Conservation (phyloP, 2,113 vertebrate genomes). For the Zootoca vivipara region DNA sequence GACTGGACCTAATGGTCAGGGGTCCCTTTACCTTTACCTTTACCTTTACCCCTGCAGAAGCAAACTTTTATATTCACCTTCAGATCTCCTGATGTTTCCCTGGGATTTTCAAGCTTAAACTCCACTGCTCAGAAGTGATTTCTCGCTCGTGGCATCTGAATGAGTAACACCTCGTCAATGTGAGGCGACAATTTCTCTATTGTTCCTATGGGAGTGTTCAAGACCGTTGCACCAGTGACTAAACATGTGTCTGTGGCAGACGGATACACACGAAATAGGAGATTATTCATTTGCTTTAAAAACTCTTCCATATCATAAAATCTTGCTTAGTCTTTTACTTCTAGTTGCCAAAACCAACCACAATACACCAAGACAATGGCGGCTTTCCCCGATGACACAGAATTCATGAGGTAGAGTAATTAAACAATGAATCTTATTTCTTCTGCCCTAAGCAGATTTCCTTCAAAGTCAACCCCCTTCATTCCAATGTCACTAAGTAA, state of each 20-base stretch:
- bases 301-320: slow-evolving; percentile 61
- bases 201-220: slow-evolving; percentile 64
- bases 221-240: slow-evolving; percentile 53
- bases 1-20: too few species aligned
- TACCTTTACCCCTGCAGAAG: too few species aligned
- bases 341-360: not conserved
- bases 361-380: not conserved
- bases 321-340: slow-evolving; percentile 12
- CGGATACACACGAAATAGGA: slow-evolving; percentile 38
- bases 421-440: not conserved
- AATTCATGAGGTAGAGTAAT: not conserved
- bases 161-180: slow-evolving; percentile 70
- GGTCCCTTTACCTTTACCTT: too few species aligned
- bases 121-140: slow-evolving; percentile 66
- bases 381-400: slow-evolving; percentile 14
- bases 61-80: slow-evolving; percentile 39
- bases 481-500: not conserved
- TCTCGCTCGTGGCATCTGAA: slow-evolving; percentile 33
- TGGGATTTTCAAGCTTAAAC: slow-evolving; percentile 42
- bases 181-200: slow-evolving; percentile 70
- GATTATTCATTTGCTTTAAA: slow-evolving; percentile 52
- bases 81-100: slow-evolving; percentile 52
- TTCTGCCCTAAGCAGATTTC: not conserved
- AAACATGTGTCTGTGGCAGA: slow-evolving; percentile 54
- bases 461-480: not conserved